Base-by-base conservation (phyloP, 2,888 invertebrate genomes). In the Poecilobothrus nobilitatus region DNA sequence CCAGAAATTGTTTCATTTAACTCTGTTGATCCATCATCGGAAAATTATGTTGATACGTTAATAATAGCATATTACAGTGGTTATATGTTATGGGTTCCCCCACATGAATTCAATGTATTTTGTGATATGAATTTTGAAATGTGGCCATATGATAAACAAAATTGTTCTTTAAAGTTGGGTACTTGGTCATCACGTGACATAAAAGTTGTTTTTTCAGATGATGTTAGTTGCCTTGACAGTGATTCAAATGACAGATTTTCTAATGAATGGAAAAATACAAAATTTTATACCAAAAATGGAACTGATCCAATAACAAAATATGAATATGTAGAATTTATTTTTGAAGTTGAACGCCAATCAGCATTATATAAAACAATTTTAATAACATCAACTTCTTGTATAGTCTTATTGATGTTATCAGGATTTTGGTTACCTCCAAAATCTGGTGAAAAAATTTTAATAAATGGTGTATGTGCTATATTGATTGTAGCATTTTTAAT, bases 71-170 rank as follows among this genome's bases (percentile, higher is more conserved):
- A 79, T 62, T 74, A 79, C 7, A 79, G 83, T 68, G 89, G 89
- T 0, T 77, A 76, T 7, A 84, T 89, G 0, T 71, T 86, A 6
- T 89, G 89, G 89, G 86, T 88, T 8, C 89, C 89, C 8, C 88
- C 90, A 7, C 85, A 88, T 1, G 88, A 88, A 71, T 88, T 91
- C 71, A 82, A 87, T 0, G 83, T 86, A 18, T 86, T 87, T 74
- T 89, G 88, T 74, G 86, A 88, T 69, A 76, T 87, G 37, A 86
- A 92, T 76, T 83, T 93, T 67, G 80, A 84, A 20, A 82, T 84
- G 71, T 94, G 93, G 93, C 94, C 94, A 0, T 86, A 84, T 66
- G 94, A 94, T 79, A 81, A 81, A 8, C 93, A 94, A 78, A 80
- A 77, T 0, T 91, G 90, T 74, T 76, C 78, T 64, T 80, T 93